These are phyloP conservation scores for Phengaris arion DNA, from an alignment of 2,888 invertebrate species.

Conservation along the genomic window DNA sequence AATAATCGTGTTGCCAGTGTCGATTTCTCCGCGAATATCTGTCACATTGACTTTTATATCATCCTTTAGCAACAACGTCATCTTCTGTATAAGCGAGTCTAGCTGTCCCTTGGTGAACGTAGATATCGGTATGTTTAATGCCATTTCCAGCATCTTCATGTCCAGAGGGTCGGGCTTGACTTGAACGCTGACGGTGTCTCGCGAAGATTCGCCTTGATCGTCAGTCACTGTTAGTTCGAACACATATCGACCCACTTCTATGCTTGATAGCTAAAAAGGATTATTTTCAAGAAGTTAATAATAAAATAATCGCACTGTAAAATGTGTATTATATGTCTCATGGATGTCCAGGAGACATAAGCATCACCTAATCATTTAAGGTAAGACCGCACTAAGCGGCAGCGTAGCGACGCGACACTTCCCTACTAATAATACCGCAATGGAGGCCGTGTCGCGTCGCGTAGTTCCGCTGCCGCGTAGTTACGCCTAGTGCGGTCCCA, in stretches of 20 bases:
- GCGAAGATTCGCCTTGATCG: conserved; percentile 90
- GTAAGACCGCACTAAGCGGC: too few species aligned
- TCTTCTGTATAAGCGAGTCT: conserved; percentile 87
- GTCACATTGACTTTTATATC: conserved; percentile 82
- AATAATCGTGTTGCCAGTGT: conserved; percentile 81
- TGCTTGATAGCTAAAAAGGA: conserved; percentile 83
- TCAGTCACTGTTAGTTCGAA: conserved; percentile 94
- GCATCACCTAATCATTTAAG: too few species aligned
- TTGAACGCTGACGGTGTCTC: conserved; percentile 89
- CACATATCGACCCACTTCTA: conserved; percentile 92
- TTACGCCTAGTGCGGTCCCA: too few species aligned
- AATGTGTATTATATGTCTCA: too few species aligned
- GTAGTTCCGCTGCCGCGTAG: too few species aligned
- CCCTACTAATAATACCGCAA: too few species aligned
- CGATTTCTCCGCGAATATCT: conserved; percentile 78
- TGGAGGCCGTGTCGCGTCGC: too few species aligned
- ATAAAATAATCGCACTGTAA: too few species aligned
- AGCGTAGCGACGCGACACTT: too few species aligned
- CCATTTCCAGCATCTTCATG: conserved; percentile 88
- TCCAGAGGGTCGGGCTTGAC: conserved; percentile 88
- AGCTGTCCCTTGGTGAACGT: conserved; percentile 80
- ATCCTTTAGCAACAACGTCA: conserved; percentile 88
- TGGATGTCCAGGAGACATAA: too few species aligned
- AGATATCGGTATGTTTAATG: conserved; percentile 85
- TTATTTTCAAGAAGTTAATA: too few species aligned